phyloP scores from a whole-genome alignment of 2,888 invertebrate genomes.

The Allacma fusca region DNA sequence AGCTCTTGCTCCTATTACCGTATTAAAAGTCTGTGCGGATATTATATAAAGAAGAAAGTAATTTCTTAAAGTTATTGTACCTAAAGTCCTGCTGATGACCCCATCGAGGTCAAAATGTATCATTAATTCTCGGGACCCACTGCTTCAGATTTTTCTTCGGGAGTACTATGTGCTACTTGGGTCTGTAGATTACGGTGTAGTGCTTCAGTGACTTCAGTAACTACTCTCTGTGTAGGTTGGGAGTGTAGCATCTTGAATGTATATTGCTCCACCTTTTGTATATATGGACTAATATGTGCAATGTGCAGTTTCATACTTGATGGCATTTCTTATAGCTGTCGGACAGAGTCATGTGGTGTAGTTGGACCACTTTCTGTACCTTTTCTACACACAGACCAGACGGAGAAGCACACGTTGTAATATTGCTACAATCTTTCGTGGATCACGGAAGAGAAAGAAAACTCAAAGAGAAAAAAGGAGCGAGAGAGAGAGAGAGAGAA shows the following conservation, averaged over 20 bases:
- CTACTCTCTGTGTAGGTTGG: too few species aligned
- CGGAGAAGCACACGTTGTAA: background rate
- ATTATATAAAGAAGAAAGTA: background rate
- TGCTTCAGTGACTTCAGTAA: too few species aligned
- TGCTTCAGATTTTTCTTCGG: background rate
- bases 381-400: background rate
- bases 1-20: too few species aligned
- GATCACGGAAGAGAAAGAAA: conserved; percentile 14
- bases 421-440: conserved; percentile 17
- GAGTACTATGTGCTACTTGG: background rate
- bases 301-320: too few species aligned
- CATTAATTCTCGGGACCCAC: conserved; percentile 43
- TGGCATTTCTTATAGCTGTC: too few species aligned
- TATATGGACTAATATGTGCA: too few species aligned
- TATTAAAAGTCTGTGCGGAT: too few species aligned
- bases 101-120: conserved; percentile 47
- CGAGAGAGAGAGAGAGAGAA: background rate
- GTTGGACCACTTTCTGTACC: background rate
- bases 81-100: conserved; percentile 40
- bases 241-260: too few species aligned
- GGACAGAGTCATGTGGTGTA: too few species aligned
- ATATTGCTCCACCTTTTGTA: too few species aligned
- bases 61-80: conserved; percentile 20
- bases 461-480: background rate
- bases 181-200: too few species aligned